These are phyloP conservation scores for Scelioninae gen. 1 DNA, from an alignment of 2,888 invertebrate species.

Conservation along the genomic window DNA sequence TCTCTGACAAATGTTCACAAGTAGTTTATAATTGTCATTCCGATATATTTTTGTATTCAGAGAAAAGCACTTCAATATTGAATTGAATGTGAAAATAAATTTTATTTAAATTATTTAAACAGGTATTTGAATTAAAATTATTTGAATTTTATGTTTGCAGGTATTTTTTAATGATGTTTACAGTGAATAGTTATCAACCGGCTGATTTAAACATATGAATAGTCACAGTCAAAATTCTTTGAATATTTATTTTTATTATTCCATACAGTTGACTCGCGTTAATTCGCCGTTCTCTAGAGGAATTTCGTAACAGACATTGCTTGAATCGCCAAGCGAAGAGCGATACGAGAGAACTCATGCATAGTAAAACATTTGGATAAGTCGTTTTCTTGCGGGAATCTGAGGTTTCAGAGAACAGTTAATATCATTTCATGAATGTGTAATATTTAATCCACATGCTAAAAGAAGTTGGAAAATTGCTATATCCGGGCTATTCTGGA, in stretches of 20 bases:
- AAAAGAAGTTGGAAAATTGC: slow-evolving; percentile 61
- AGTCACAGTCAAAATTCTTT: slow-evolving; percentile 43
- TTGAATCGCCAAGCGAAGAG: slow-evolving; percentile 65
- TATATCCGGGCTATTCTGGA: slow-evolving; percentile 17
- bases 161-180: no score
- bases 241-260: slow-evolving; percentile 64
- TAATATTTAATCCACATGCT: slow-evolving; percentile 71
- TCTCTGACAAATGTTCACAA: no score
- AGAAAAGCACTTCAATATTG: no score
- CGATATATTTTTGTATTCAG: no score
- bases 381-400: slow-evolving; percentile 66
- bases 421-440: slow-evolving; percentile 71
- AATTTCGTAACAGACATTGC: slow-evolving; percentile 64
- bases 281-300: slow-evolving; percentile 66
- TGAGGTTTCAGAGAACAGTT: slow-evolving; percentile 68
- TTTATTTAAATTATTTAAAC: no score
- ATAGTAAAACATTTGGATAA: slow-evolving; percentile 69
- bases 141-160: no score
- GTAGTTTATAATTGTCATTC: no score
- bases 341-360: slow-evolving; percentile 70
- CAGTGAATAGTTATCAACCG: no score
- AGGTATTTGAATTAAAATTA: no score
- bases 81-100: no score
- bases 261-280: slow-evolving; percentile 63
- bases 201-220: no score